Percentiles rank a stretch among this genome's conserved stretches.
These are phyloP conservation scores for Probosciger aterrimus DNA, from an alignment of 2,113 vertebrate species.

Conservation along the genomic window DNA sequence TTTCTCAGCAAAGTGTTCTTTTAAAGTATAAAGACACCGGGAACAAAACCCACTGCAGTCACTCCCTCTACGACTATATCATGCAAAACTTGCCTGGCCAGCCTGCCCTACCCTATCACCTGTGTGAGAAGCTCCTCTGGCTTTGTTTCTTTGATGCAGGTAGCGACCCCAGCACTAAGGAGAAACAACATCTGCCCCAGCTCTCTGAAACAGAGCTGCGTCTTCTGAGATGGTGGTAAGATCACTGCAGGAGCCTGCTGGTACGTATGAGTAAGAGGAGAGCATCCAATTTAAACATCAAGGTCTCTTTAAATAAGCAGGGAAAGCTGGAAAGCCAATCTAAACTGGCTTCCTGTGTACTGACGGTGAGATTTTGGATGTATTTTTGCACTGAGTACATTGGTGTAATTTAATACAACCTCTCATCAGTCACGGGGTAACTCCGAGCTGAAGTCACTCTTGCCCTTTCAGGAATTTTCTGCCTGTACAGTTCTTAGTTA, in stretches of 20 bases:
- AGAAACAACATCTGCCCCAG: not conserved
- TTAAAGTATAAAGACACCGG: not conserved
- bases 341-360: not conserved
- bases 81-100: not conserved
- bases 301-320: not conserved
- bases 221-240: rapidly evolving
- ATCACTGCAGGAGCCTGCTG: not conserved
- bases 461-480: not conserved
- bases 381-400: not conserved
- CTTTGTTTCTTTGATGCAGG: not conserved
- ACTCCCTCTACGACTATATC: not conserved
- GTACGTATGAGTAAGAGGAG: rapidly evolving
- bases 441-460: not conserved
- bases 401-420: not conserved
- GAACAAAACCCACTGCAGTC: not conserved
- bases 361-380: rapidly evolving
- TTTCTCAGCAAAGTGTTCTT: not conserved
- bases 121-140: not conserved
- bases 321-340: not conserved
- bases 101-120: not conserved
- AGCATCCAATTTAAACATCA: not conserved
- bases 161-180: not conserved
- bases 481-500: not conserved
- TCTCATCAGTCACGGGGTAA: not conserved
- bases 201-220: not conserved